A percentile compares a stretch with the other conserved stretches of the same genome.
Evolutionary conservation across 2,797 vertebrate species (phyloP).

Genomic region (Spinus pinus): DNA sequence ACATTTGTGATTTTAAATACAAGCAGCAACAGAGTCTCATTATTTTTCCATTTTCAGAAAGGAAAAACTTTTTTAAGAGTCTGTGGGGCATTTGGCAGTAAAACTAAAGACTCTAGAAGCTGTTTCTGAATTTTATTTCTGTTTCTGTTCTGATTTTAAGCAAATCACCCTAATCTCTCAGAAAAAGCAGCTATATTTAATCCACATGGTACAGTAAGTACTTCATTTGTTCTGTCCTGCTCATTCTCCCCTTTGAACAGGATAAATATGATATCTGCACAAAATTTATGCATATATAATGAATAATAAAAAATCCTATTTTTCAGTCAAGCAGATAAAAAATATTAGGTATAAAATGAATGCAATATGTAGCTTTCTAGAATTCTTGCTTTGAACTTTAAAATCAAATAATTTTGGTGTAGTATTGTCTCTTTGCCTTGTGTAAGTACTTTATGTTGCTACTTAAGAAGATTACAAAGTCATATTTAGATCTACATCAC

Average conservation of each 20-base stretch:
- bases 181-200: background rate
- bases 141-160: background rate
- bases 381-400: background rate
- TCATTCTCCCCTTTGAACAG: background rate
- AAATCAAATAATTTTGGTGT: background rate
- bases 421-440: background rate
- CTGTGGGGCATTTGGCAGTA: rapidly evolving
- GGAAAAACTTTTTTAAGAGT: background rate
- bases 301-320: background rate
- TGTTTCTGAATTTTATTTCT: background rate
- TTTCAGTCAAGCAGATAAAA: background rate
- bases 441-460: background rate
- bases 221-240: background rate
- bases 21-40: background rate
- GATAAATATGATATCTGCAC: background rate
- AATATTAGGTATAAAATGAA: background rate
- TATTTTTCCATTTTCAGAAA: background rate
- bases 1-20: background rate
- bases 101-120: background rate
- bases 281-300: background rate
- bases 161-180: background rate
- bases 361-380: background rate
- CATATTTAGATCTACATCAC: background rate
- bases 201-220: background rate
- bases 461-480: background rate